Conservation (phyloP, 2,888 invertebrate species). For the Axea sp. region DNA sequence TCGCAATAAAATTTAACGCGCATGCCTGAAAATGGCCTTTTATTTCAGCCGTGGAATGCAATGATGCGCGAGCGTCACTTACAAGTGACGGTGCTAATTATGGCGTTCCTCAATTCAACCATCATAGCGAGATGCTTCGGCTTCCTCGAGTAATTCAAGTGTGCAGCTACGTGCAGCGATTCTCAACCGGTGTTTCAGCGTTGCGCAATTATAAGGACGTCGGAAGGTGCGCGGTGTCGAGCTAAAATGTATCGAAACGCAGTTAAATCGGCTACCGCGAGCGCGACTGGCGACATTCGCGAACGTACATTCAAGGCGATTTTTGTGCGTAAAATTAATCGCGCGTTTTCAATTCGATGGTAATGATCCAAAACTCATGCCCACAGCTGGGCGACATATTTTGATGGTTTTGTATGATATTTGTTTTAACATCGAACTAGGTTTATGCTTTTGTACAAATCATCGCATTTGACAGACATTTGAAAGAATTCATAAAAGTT, state of each 20-base stretch:
- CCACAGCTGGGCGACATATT: no score
- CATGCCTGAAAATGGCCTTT: conserved; percentile 26
- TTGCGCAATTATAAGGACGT: conserved; percentile 34
- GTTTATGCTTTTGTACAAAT: no score
- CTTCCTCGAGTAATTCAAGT: conserved; percentile 32
- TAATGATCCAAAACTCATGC: no score
- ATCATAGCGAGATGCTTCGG: conserved; percentile 21
- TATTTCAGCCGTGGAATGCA: conserved; percentile 40
- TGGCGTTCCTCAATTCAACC: conserved; percentile 32
- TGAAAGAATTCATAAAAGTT: no score
- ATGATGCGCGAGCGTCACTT: conserved; percentile 39
- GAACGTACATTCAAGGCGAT: no score
- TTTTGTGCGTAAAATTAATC: no score
- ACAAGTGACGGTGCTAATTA: conserved; percentile 44
- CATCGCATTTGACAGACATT: no score
- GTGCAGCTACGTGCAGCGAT: conserved; percentile 37
- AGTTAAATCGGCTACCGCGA: no score
- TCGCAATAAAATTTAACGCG: conserved; percentile 33
- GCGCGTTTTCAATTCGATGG: no score
- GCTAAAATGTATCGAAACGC: conserved; percentile 26
- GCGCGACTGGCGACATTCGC: no score
- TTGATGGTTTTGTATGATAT: no score
- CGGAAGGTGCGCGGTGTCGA: conserved; percentile 12
- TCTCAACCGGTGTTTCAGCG: conserved; percentile 10
- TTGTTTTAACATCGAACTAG: no score